phyloP scores from a whole-genome alignment of 2,113 vertebrate species.

The Perccottus glenii region DNA sequence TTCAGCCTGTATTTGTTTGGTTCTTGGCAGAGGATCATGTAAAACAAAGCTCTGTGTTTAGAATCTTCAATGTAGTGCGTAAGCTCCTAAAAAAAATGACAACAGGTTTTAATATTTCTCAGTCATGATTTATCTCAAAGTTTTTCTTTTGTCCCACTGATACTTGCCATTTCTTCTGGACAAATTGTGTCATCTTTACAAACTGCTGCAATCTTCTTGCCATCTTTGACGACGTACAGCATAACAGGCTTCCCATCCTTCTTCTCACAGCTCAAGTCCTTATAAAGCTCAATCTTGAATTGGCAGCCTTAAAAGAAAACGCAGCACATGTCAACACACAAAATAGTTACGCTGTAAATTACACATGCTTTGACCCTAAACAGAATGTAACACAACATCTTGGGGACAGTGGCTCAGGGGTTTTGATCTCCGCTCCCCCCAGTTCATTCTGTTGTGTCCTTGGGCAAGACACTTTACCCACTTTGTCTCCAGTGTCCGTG shows the following conservation, averaged over 20 bases:
- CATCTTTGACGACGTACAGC: constrained; percentile 1
- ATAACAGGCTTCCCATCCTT: neutral
- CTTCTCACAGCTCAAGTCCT: rapidly evolving
- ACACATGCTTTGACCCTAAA: no score
- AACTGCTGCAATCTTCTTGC: constrained; percentile 12
- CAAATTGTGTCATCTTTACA: no score
- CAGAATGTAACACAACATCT: no score
- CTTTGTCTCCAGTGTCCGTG: no score
- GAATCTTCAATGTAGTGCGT: rapidly evolving
- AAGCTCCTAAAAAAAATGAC: constrained; percentile 22
- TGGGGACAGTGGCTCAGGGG: no score
- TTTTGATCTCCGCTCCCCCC: no score
- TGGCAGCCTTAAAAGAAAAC: constrained; percentile 24
- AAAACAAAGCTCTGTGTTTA: constrained; percentile 40
- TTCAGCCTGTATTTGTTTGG: neutral
- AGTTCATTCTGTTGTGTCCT: no score
- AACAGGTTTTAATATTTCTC: neutral
- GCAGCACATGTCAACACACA: neutral
- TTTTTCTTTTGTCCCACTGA: neutral
- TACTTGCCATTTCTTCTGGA: no score
- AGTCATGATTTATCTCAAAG: neutral
- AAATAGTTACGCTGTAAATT: neutral
- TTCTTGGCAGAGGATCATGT: rapidly evolving
- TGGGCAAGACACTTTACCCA: no score
- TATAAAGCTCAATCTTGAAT: constrained; percentile 24